Conservation (phyloP, 2,888 invertebrate genomes). For the Lymantria dispar region DNA sequence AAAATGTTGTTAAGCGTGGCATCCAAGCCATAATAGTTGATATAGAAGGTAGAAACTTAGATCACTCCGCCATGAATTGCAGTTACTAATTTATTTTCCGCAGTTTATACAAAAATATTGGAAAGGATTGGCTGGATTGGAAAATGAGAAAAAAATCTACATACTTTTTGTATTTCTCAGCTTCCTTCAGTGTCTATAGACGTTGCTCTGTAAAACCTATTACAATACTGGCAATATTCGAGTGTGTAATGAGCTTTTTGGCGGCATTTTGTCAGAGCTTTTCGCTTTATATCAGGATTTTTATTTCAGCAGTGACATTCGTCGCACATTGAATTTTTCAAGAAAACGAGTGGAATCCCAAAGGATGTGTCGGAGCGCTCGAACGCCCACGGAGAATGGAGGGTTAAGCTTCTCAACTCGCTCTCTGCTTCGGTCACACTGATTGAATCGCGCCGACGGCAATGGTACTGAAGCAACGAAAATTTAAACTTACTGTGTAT, state of each 20-base stretch:
- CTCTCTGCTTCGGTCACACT: constrained; percentile 37
- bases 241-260: constrained; percentile 30
- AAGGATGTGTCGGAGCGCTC: constrained; percentile 57
- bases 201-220: constrained; percentile 25
- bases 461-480: not conserved
- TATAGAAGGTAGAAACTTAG: no score
- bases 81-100: no score
- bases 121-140: no score
- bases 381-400: constrained; percentile 46
- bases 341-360: constrained; percentile 57
- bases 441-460: constrained; percentile 44
- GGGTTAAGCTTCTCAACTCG: constrained; percentile 58
- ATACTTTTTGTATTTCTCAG: constrained; percentile 10
- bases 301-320: constrained; percentile 32
- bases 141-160: constrained; percentile 10
- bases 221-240: constrained; percentile 20
- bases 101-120: no score
- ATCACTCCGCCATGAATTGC: no score
- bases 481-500: not conserved
- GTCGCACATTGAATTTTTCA: constrained; percentile 68
- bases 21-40: no score
- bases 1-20: no score
- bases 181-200: constrained; percentile 29
- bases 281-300: constrained; percentile 34
- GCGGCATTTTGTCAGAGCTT: constrained; percentile 28